Conservation (phyloP, 2,113 vertebrate species). For the Taurulus bubalis region DNA sequence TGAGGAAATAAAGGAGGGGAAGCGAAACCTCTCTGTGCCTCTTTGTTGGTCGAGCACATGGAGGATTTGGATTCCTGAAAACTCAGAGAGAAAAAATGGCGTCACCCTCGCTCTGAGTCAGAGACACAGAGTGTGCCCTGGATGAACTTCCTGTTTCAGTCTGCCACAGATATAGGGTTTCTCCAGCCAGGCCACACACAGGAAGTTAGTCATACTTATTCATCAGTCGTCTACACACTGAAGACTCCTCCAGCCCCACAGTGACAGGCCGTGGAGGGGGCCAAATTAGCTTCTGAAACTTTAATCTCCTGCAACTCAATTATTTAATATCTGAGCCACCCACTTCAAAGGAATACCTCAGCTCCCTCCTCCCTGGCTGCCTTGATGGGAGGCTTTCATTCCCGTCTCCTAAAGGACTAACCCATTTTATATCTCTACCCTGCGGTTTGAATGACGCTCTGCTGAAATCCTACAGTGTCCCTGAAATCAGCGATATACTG, state of each 20-base stretch:
- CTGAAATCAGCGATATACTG: conserved; percentile 62
- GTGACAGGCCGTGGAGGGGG: conserved; percentile 71
- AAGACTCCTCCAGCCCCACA: conserved; percentile 66
- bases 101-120: conserved; percentile 76
- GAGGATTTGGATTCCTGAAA: conserved; percentile 76
- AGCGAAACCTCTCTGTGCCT: conserved; percentile 66
- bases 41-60: conserved; percentile 69
- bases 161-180: conserved; percentile 80
- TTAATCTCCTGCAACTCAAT: conserved; percentile 83
- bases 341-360: conserved; percentile 79
- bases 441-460: conserved; percentile 62
- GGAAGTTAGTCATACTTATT: conserved; percentile 80
- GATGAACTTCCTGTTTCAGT: conserved; percentile 81
- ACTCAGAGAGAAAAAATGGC: conserved; percentile 76
- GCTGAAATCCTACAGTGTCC: conserved; percentile 63
- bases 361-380: conserved; percentile 60
- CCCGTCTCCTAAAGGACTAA: conserved; percentile 68
- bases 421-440: conserved; percentile 71
- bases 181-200: conserved; percentile 75
- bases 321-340: conserved; percentile 83
- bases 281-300: conserved; percentile 83
- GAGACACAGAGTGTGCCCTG: conserved; percentile 71
- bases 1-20: conserved; percentile 48
- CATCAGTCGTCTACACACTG: conserved; percentile 73
- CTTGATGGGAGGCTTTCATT: conserved; percentile 74